Percentiles rank a stretch among this genome's conserved stretches.
Evolutionary conservation across 2,113 vertebrate species (phyloP).

Genomic region (Datnioides undecimradiatus): DNA sequence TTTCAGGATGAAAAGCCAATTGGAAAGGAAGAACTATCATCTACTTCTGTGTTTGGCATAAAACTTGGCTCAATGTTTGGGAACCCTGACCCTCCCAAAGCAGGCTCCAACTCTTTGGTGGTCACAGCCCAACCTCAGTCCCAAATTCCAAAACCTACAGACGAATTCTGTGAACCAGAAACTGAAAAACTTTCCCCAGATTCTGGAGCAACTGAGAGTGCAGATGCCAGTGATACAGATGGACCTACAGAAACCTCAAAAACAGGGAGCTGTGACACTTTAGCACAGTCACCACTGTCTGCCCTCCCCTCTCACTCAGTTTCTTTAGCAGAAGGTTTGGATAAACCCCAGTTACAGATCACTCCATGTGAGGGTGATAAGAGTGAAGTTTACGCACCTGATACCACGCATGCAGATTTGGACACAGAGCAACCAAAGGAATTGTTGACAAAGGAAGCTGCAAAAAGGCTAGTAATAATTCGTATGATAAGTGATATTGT

Average conservation of each 20-base stretch:
- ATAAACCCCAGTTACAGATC: slow-evolving; percentile 62
- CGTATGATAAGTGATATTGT: slow-evolving; percentile 88
- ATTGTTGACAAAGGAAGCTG: slow-evolving; percentile 70
- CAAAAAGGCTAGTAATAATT: slow-evolving; percentile 92
- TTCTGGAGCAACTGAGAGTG: slow-evolving; percentile 76
- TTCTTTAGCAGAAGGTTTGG: slow-evolving; percentile 55
- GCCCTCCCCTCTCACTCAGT: slow-evolving; percentile 33
- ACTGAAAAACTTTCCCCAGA: slow-evolving; percentile 63
- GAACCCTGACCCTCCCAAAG: slow-evolving; percentile 73
- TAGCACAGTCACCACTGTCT: slow-evolving; percentile 61
- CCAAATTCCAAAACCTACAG: slow-evolving; percentile 52
- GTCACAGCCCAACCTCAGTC: slow-evolving; percentile 52
- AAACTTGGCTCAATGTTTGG: slow-evolving; percentile 88
- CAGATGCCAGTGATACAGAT: slow-evolving; percentile 79
- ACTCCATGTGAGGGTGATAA: slow-evolving; percentile 49
- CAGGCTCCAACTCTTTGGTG: slow-evolving; percentile 56
- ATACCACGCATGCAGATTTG: slow-evolving; percentile 44
- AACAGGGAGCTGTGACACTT: slow-evolving; percentile 74
- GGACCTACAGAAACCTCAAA: slow-evolving; percentile 68
- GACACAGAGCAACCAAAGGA: slow-evolving; percentile 65
- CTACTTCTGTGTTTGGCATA: slow-evolving; percentile 85
- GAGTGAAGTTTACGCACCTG: slow-evolving; percentile 40
- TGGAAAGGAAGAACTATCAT: slow-evolving; percentile 70
- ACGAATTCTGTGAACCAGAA: slow-evolving; percentile 50
- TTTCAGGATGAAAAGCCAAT: slow-evolving; percentile 87